Conservation (phyloP, 2,888 invertebrate species). For the Trachelus tabidus region DNA sequence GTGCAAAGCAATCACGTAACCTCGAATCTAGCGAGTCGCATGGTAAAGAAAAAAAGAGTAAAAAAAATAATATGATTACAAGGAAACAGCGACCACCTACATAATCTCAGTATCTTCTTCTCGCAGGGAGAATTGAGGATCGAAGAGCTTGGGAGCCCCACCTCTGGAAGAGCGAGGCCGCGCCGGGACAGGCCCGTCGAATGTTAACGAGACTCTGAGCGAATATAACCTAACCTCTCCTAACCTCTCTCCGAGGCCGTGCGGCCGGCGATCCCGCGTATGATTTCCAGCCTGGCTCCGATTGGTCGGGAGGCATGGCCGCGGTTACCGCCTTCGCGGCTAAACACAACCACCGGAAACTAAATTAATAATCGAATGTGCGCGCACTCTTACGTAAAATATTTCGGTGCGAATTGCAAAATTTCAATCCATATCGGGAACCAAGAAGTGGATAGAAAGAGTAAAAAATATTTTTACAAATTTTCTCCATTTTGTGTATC, state of each 20-base stretch:
- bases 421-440: no score
- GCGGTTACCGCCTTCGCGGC: constrained; percentile 52
- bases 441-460: no score
- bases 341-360: constrained; percentile 47
- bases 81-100: background rate
- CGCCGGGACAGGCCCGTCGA: constrained; percentile 60
- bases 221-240: constrained; percentile 53
- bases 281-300: constrained; percentile 57
- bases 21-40: no score
- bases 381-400: background rate
- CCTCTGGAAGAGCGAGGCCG: constrained; percentile 46
- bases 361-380: constrained; percentile 6
- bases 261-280: constrained; percentile 58
- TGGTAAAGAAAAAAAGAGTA: no score
- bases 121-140: constrained; percentile 26
- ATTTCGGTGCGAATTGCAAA: no score
- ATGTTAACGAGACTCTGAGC: constrained; percentile 56
- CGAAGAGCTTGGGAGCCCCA: constrained; percentile 51
- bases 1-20: no score
- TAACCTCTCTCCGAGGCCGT: constrained; percentile 50
- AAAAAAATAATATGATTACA: no score
- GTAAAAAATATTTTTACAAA: no score
- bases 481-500: no score
- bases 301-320: constrained; percentile 51
- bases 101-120: background rate